Percentiles rank a stretch among this genome's conserved stretches.
phyloP scores from a whole-genome alignment of 2,797 vertebrate species.

The Sebastes taczanowskii region DNA sequence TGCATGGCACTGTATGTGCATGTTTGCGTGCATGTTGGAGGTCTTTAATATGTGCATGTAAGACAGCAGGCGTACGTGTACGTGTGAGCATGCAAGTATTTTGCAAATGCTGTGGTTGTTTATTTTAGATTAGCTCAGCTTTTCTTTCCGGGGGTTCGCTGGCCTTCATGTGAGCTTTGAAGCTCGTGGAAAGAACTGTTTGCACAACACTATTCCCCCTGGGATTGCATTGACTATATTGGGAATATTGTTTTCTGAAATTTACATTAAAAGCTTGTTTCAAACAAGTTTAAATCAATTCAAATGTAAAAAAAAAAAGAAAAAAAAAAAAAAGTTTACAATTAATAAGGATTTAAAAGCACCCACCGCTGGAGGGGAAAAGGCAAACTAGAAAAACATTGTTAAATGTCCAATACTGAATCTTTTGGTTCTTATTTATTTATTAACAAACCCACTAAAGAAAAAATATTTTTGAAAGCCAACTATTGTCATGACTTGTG shows the following conservation, averaged over 20 bases:
- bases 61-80: not conserved
- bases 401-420: conserved; percentile 8
- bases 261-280: conserved; percentile 55
- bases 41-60: not conserved
- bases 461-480: not conserved
- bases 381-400: not conserved
- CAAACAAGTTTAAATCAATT: conserved; percentile 44
- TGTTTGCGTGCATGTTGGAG: not conserved
- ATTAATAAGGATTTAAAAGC: conserved; percentile 25
- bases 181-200: conserved; percentile 58
- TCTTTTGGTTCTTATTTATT: not conserved
- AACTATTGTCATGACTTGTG: not conserved
- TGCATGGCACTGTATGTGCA: not conserved
- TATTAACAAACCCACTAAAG: not conserved
- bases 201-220: conserved; percentile 47
- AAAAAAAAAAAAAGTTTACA: conserved; percentile 8
- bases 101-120: conserved; percentile 38
- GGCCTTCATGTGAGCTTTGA: conserved; percentile 60
- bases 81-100: not conserved
- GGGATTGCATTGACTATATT: conserved; percentile 41
- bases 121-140: conserved; percentile 53
- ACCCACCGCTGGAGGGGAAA: conserved; percentile 4
- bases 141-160: conserved; percentile 35
- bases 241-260: conserved; percentile 49
- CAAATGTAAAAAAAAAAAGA: conserved; percentile 27